phyloP scores from a whole-genome alignment of 2,797 vertebrate species.

The Hydrophis major region DNA sequence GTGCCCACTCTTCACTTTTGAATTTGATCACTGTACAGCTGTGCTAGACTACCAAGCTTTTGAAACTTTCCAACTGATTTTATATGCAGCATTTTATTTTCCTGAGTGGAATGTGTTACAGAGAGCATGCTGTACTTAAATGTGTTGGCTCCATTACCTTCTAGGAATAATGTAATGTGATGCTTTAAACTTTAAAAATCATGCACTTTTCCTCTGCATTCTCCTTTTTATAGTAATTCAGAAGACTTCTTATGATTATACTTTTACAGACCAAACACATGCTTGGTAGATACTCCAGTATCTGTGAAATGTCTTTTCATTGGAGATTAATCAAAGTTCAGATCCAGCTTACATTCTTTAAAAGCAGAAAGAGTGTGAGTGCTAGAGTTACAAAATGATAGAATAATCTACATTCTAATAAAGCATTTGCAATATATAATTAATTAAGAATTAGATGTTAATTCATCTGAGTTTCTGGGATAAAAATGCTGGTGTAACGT shows the following conservation, averaged over 20 bases:
- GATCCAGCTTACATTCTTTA: background rate
- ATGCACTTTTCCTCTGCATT: background rate
- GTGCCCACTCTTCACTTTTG: background rate
- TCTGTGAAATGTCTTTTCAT: background rate
- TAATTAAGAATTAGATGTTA: background rate
- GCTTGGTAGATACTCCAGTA: background rate
- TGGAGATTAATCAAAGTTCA: background rate
- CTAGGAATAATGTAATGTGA: background rate
- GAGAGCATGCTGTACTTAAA: background rate
- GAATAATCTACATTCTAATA: background rate
- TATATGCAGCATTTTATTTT: background rate
- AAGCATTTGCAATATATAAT: background rate
- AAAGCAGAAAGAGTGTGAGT: background rate
- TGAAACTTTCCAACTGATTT: background rate
- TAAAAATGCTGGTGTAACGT: background rate
- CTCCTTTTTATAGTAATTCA: background rate
- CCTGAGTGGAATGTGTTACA: background rate
- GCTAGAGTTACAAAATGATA: background rate
- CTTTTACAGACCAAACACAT: background rate
- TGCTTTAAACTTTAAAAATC: background rate
- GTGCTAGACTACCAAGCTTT: background rate
- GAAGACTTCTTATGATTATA: background rate
- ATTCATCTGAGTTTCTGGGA: background rate
- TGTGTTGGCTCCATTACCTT: background rate
- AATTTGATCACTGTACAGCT: background rate